phyloP scores from a whole-genome alignment of 2,113 vertebrate genomes.

The Callipepla californica region DNA sequence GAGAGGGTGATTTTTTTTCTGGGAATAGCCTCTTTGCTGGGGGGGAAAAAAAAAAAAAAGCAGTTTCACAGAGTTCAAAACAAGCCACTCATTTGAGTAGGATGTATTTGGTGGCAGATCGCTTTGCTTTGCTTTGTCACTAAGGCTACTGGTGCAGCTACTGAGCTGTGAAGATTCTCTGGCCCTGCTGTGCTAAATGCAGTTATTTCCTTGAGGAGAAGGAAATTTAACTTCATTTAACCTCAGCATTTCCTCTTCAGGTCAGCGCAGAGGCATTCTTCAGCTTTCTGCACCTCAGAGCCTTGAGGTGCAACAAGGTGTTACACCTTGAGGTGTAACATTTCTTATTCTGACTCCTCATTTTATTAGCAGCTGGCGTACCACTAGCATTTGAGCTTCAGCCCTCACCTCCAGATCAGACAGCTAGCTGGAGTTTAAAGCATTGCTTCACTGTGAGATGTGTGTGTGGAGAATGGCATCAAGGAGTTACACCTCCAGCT shows the following conservation, averaged over 20 bases:
- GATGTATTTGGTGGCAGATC: not conserved
- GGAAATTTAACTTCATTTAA: not conserved
- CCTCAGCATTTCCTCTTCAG: not conserved
- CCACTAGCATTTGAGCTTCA: not conserved
- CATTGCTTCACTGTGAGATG: not conserved
- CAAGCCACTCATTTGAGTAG: not conserved
- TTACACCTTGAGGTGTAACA: too few relatives aligned
- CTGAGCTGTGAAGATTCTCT: not conserved
- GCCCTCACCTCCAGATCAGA: not conserved
- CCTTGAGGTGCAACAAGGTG: not conserved
- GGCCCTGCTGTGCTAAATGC: not conserved
- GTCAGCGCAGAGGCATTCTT: not conserved
- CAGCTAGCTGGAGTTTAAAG: not conserved
- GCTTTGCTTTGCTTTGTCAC: not conserved
- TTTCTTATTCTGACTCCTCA: not conserved
- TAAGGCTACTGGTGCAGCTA: not conserved
- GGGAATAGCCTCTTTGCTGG: not conserved
- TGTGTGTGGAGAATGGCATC: not conserved
- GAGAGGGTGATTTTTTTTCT: not conserved
- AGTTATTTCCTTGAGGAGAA: not conserved
- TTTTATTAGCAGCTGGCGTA: not conserved
- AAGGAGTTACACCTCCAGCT: not conserved
- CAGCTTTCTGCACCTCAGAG: not conserved
- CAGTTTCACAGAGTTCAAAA: not conserved
- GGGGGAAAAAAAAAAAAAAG: not conserved